These are phyloP conservation scores for Labeo catla DNA, from an alignment of 2,113 vertebrate species.

Conservation along the genomic window DNA sequence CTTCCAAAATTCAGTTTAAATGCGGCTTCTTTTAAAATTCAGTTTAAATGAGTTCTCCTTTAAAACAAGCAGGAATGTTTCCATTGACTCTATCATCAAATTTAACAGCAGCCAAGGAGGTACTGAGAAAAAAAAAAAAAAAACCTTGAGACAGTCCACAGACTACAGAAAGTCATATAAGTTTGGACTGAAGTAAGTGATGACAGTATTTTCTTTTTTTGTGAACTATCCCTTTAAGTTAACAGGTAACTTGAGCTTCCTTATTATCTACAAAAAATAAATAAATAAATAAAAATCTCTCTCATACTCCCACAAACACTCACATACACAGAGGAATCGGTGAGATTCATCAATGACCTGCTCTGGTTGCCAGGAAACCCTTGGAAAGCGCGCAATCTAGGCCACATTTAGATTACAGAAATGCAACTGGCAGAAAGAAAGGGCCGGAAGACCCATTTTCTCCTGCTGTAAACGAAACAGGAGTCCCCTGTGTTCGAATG, in stretches of 20 bases:
- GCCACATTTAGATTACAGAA: constrained; percentile 56
- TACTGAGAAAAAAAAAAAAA: background rate
- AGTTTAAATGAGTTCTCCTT: too few species aligned
- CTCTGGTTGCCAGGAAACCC: constrained; percentile 56
- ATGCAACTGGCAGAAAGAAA: constrained; percentile 26
- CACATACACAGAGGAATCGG: background rate
- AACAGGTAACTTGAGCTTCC: background rate
- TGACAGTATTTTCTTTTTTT: background rate
- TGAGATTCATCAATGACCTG: constrained; percentile 29
- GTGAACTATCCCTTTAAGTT: background rate
- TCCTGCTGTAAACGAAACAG: background rate
- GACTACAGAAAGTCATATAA: background rate
- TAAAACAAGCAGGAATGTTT: background rate
- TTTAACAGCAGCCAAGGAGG: background rate
- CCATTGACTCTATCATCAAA: background rate
- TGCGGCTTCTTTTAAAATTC: too few species aligned
- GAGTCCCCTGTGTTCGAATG: constrained; percentile 8
- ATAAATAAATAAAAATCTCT: background rate
- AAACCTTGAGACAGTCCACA: background rate
- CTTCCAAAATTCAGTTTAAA: too few species aligned
- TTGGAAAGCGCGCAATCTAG: constrained; percentile 56
- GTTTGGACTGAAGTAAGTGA: background rate
- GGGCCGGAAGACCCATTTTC: constrained; percentile 20
- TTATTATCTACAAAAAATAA: background rate
- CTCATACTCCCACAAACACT: background rate